These are phyloP conservation scores for Cetoscarus ocellatus DNA, from an alignment of 2,797 vertebrate species.

Conservation along the genomic window DNA sequence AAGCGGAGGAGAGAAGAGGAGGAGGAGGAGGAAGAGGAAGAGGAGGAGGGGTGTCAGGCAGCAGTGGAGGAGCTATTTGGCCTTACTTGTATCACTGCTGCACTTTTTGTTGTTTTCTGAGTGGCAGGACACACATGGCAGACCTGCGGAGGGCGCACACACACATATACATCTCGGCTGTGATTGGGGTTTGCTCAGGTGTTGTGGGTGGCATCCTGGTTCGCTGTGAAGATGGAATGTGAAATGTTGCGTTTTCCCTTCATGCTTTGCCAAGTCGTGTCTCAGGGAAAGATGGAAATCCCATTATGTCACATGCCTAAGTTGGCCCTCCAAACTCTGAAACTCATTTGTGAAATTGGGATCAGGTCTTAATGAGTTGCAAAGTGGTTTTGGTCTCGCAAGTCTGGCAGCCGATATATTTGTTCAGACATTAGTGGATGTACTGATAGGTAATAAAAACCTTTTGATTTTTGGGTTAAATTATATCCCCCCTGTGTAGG, in stretches of 20 bases:
- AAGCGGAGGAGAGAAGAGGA: constrained; percentile 59
- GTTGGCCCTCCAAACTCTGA: constrained; percentile 77
- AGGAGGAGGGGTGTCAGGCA: constrained; percentile 14
- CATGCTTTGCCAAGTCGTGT: constrained; percentile 81
- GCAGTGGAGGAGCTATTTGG: constrained; percentile 57
- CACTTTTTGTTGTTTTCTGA: constrained; percentile 44
- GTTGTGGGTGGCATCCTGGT: constrained; percentile 79
- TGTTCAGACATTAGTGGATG: constrained; percentile 44
- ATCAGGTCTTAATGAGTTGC: constrained; percentile 76
- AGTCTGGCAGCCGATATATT: constrained; percentile 66
- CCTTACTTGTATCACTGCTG: constrained; percentile 54
- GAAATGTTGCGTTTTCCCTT: constrained; percentile 73
- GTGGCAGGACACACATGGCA: constrained; percentile 49
- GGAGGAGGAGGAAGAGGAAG: constrained; percentile 30
- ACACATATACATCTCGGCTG: constrained; percentile 39
- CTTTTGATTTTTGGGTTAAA: no score
- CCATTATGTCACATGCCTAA: constrained; percentile 80
- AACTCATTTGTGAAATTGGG: constrained; percentile 78
- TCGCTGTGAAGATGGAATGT: constrained; percentile 65
- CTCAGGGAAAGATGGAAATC: constrained; percentile 79
- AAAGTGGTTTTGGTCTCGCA: constrained; percentile 61
- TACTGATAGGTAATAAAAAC: constrained; percentile 28
- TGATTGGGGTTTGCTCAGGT: constrained; percentile 75
- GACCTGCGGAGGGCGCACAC: constrained; percentile 14
- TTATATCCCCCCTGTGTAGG: no score